Conservation (phyloP, 92 coral and sea anemone genomes). For the Parazoanthus swiftii region DNA sequence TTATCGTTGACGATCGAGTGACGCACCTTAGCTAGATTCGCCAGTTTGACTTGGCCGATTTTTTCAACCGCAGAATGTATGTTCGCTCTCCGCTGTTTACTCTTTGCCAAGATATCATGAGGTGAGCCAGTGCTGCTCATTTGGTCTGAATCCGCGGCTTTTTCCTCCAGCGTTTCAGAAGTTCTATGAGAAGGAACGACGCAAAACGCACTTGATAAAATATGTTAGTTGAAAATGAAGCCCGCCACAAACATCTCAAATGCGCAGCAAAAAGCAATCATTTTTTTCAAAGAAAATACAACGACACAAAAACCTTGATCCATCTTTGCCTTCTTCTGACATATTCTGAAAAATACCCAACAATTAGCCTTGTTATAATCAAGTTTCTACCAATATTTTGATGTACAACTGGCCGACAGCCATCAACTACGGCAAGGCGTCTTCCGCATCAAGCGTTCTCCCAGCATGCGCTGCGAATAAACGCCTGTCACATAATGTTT, state of each 20-base stretch:
- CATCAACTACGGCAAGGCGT: conserved; percentile 67
- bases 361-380: conserved; percentile 1
- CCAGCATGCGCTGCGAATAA: conserved; percentile 48
- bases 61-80: conserved; percentile 26
- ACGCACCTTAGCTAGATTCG: conserved; percentile 14
- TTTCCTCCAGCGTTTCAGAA: neutral
- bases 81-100: conserved; percentile 18
- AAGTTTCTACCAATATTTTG: conserved; percentile 2
- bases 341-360: neutral
- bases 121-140: neutral
- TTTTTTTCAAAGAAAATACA: neutral
- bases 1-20: neutral
- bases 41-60: conserved; percentile 21
- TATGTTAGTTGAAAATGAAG: neutral
- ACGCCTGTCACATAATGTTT: conserved; percentile 55
- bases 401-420: neutral
- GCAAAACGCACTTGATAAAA: neutral
- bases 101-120: neutral
- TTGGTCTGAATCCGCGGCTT: neutral
- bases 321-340: neutral
- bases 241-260: neutral
- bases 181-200: neutral
- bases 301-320: neutral
- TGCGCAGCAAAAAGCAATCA: conserved; percentile 3
- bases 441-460: conserved; percentile 45